A percentile compares a stretch with the other conserved stretches of the same genome.
These are phyloP conservation scores for Halichondria panicea DNA, from an alignment of 37 sponge, comb jelly and placozoan genomes.

Conservation along the genomic window DNA sequence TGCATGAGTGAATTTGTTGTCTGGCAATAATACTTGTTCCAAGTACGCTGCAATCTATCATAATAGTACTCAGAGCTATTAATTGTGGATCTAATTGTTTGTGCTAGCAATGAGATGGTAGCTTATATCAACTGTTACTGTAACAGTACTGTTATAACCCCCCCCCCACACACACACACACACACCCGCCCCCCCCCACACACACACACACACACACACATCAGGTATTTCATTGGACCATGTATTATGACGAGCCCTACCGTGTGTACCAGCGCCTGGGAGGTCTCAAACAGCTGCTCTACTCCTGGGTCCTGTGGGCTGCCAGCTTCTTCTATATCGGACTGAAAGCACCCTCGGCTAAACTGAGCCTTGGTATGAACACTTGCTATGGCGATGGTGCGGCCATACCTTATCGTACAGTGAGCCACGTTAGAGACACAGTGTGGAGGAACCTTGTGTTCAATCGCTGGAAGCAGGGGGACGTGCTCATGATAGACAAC, in stretches of 20 bases:
- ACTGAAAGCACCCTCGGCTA: constrained; percentile 21
- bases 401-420: constrained; percentile 41
- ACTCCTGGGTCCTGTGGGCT: constrained; percentile 19
- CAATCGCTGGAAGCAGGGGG: constrained; percentile 75
- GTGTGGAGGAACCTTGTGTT: constrained; percentile 68
- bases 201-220: neutral
- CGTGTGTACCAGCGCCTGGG: constrained; percentile 48
- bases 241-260: constrained; percentile 44
- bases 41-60: too few relatives aligned
- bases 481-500: constrained; percentile 76
- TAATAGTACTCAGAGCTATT: too few relatives aligned
- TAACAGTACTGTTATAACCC: too few relatives aligned
- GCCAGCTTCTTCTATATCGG: constrained; percentile 30
- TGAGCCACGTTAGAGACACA: constrained; percentile 47
- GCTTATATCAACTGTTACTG: too few relatives aligned
- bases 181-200: too few relatives aligned
- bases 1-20: too few relatives aligned
- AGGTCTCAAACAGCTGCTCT: constrained; percentile 33
- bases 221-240: constrained; percentile 48
- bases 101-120: too few relatives aligned
- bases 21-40: too few relatives aligned
- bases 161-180: too few relatives aligned
- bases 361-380: constrained; percentile 44
- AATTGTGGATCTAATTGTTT: too few relatives aligned
- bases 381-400: constrained; percentile 65